Base-by-base conservation (phyloP, 2,888 invertebrate species). In the Mayetiola destructor region DNA sequence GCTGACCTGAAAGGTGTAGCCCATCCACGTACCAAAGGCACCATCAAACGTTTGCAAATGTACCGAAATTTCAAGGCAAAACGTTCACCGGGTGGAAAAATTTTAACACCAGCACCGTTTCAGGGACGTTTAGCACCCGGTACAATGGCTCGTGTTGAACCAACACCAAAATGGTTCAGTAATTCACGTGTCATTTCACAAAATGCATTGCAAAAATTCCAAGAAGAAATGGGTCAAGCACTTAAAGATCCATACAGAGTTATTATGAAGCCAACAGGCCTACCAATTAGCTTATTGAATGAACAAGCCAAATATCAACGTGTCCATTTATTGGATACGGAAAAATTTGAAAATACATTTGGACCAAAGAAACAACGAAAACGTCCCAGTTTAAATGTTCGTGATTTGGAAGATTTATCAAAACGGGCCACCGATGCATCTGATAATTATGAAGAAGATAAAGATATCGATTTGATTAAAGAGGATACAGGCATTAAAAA, bases 151-250 rank as follows among this genome's bases (percentile, higher is more conserved):
- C 79, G 97, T 59, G 91, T 99, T 0, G 99, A 96, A 73, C 99
- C 99, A 2, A 95, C 91, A 64, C 90, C 94, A 65, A 92, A 88
- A 69, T 99, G 99, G 99, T 99, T 99, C 72, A 95, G 96, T 16
- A 99, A 99, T 70, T 95, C 97, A 0, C 80, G 95, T 61, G 95
- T 99, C 0, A 92, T 99, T 63, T 88, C 93, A 0, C 97, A 99
- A 73, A 84, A 80, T 66, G 85, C 89, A 0, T 68, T 91, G 30
- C 90, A 90, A 70, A 89, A 88, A 67, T 90, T 91, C 66, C 88
- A 99, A 75, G 88, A 88, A 40, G 96, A 96, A 73, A 81, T 99
- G 68, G 94, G 93, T 18, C 88, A 89, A 65, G 96, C 88, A 30
- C 79, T 93, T 57, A 92, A 86, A 67, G 94, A 97, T 74, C 97